phyloP scores from a whole-genome alignment of 1,140 invertebrate genomes.

The Ooceraea biroi region DNA sequence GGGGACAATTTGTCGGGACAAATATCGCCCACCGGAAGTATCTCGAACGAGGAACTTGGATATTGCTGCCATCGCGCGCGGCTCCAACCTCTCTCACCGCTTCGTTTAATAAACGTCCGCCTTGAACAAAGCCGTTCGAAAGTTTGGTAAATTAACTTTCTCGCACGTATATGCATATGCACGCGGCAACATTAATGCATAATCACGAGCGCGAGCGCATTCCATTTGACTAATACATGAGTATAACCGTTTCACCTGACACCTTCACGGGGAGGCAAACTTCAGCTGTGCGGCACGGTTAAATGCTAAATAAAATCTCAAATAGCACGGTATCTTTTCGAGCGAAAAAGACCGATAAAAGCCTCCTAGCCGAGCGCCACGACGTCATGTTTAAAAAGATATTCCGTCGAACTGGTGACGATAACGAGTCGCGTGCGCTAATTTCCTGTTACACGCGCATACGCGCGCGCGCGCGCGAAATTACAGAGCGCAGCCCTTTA shows the following conservation, averaged over 20 bases:
- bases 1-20: slow-evolving; percentile 29
- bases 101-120: slow-evolving; percentile 19
- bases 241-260: background rate
- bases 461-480: no score
- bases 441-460: no score
- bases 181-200: background rate
- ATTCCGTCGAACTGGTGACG: slow-evolving; percentile 26
- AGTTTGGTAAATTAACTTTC: slow-evolving; percentile 34
- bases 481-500: background rate
- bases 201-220: background rate
- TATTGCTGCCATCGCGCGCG: slow-evolving; percentile 10
- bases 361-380: slow-evolving; percentile 15
- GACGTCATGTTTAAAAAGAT: background rate
- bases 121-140: slow-evolving; percentile 2
- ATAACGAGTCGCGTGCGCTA: slow-evolving; percentile 10
- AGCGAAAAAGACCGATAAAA: background rate
- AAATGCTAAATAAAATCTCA: background rate
- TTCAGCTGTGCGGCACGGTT: background rate
- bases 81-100: no score
- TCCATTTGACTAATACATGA: background rate
- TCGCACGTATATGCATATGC: background rate
- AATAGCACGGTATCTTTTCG: background rate
- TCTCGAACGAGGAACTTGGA: background rate
- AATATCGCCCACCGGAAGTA: slow-evolving; percentile 10
- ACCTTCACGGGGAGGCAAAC: background rate